Evolutionary conservation across 2,113 vertebrate genomes (phyloP), one percentile per base, ranked within the genome.

Genomic region (Mesocricetus auratus): DNA sequence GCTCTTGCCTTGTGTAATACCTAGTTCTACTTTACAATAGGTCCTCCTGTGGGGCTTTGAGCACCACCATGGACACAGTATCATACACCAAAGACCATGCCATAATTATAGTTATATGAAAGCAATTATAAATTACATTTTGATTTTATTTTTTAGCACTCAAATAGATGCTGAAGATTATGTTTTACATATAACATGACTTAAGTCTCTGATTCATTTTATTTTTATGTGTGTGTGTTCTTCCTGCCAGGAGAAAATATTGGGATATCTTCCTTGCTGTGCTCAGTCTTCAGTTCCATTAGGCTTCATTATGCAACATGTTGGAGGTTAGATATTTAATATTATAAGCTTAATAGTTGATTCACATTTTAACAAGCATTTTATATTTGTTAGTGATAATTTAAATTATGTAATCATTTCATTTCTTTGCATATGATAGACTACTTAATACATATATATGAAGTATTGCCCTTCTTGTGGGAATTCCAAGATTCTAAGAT

Each of bases 111-210:
- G 3, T 45, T 79, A 85, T 1, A 78, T 26, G 9, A 75, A 82
- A 94, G 39, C 62, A 86, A 15, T 53, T 74, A 56, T 50, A 94
- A 58, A 73, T 94, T 86, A 88, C 69, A 31, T 75, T 94, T 90
- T 71, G 60, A 39, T 73, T 15, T 94, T 58, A 6, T 5, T 66
- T 91, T 96, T 87, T 45, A 12, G 33, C 0, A 91, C 21, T 11
- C 2, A 31, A 33, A 75, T 3, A 91, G 77, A 77, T 36, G 62
- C 8, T 12, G 94, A 85, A 93, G 15, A 42, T 77, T 81, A 3
- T 47, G 16, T 97, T 96, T 94, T 73, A 90, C 6, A 89, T 22
- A 73, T 79, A 78, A 60, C 73, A 8, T 75, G 77, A 74, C n/a
- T 45, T 88, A 93, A 90, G 56, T 94, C 5, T 83, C 71, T 13